Conservation (phyloP, 1,140 invertebrate species). For the Spodoptera litura region DNA sequence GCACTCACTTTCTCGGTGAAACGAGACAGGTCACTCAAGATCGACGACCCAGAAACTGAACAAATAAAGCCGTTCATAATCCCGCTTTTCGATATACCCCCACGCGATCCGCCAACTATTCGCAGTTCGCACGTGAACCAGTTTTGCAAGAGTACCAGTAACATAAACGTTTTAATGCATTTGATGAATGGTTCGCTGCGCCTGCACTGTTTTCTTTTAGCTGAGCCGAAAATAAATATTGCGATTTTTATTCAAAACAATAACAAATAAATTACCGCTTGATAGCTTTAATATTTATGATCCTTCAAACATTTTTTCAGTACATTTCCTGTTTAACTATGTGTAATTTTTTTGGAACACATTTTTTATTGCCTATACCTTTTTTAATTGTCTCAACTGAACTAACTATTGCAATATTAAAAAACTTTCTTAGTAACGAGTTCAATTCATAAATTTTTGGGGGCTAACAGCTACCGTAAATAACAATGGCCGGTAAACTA, state of each 20-base stretch:
- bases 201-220: not conserved
- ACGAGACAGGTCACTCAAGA: slow-evolving; percentile 69
- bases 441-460: not conserved
- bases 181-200: slow-evolving; percentile 32
- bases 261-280: too few species aligned
- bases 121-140: slow-evolving; percentile 48
- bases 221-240: not conserved
- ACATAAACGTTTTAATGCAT: slow-evolving; percentile 48
- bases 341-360: too few species aligned
- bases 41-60: slow-evolving; percentile 73
- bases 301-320: too few species aligned
- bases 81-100: slow-evolving; percentile 54
- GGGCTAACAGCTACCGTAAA: not conserved
- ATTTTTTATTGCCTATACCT: too few species aligned
- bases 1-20: slow-evolving; percentile 47
- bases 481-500: slow-evolving; percentile 23
- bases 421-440: too few species aligned
- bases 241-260: not conserved
- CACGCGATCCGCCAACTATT: slow-evolving; percentile 57
- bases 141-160: slow-evolving; percentile 37
- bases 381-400: too few species aligned
- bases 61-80: slow-evolving; percentile 54
- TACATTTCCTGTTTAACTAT: too few species aligned
- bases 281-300: too few species aligned
- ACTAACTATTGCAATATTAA: too few species aligned